These are phyloP conservation scores for Tetramorium parvispinum DNA, from an alignment of 1,140 invertebrate genomes.

Conservation along the genomic window DNA sequence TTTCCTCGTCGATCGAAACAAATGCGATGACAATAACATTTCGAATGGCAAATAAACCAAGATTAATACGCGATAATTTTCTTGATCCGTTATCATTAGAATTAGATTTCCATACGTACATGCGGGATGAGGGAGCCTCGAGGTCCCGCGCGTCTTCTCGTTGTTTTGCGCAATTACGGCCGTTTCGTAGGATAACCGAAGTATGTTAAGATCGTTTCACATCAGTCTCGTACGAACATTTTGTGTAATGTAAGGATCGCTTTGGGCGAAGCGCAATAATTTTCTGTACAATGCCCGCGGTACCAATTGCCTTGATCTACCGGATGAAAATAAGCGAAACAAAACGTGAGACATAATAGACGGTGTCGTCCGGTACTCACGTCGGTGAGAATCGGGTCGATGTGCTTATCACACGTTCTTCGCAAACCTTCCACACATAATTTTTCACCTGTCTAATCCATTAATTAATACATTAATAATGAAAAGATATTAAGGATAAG, in stretches of 20 bases:
- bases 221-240: constrained; percentile 55
- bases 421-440: constrained; percentile 11
- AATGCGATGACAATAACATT: constrained; percentile 23
- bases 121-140: constrained; percentile 32
- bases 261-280: constrained; percentile 56
- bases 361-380: constrained; percentile 55
- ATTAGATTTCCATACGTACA: constrained; percentile 52
- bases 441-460: constrained; percentile 39
- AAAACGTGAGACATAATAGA: constrained; percentile 46
- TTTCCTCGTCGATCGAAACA: not conserved
- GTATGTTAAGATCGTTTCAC: constrained; percentile 56
- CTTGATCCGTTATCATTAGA: constrained; percentile 53
- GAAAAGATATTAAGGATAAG: constrained; percentile 17
- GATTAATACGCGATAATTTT: constrained; percentile 23
- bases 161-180: constrained; percentile 53
- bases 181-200: constrained; percentile 44
- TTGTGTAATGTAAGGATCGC: constrained; percentile 60
- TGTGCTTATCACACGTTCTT: constrained; percentile 50
- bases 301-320: constrained; percentile 61
- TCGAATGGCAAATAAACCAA: not conserved
- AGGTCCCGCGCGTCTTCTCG: constrained; percentile 30
- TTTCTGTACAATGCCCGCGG: constrained; percentile 58
- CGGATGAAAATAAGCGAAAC: constrained; percentile 63
- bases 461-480: constrained; percentile 57
- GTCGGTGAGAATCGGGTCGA: constrained; percentile 58